Evolutionary conservation across 1,140 invertebrate genomes (phyloP).

Genomic region (Drosophila leontia): DNA sequence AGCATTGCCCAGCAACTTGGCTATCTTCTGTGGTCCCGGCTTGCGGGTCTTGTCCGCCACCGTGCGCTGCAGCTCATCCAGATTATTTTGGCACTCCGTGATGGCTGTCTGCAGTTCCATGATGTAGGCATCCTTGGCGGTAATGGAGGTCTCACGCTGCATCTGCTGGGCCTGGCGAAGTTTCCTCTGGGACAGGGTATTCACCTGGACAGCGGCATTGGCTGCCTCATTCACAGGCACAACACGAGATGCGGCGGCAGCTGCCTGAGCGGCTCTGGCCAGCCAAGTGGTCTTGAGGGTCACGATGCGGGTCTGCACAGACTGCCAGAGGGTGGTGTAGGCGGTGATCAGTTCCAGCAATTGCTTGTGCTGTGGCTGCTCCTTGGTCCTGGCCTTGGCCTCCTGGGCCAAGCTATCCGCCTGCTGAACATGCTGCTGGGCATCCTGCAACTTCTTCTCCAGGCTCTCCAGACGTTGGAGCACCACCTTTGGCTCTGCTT

Average conservation of each 20-base stretch:
- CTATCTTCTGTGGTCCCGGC: conserved; percentile 86
- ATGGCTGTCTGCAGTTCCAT: conserved; percentile 90
- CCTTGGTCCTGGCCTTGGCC: conserved; percentile 87
- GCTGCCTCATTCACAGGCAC: conserved; percentile 89
- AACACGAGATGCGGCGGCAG: conserved; percentile 76
- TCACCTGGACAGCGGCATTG: conserved; percentile 91
- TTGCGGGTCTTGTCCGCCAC: conserved; percentile 85
- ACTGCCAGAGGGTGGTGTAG: conserved; percentile 88
- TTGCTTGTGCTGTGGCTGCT: conserved; percentile 84
- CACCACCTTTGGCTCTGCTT: conserved; percentile 85
- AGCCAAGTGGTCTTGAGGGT: conserved; percentile 85
- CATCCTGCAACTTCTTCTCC: conserved; percentile 87
- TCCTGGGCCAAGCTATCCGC: conserved; percentile 87
- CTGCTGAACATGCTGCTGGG: conserved; percentile 86
- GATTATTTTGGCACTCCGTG: conserved; percentile 87
- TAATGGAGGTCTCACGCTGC: conserved; percentile 88
- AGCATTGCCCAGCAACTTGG: conserved; percentile 89
- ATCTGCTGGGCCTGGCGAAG: conserved; percentile 72
- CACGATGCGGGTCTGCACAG: conserved; percentile 87
- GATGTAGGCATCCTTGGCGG: conserved; percentile 92
- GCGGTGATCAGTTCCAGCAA: conserved; percentile 89
- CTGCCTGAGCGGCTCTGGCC: conserved; percentile 53
- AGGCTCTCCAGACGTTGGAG: conserved; percentile 85
- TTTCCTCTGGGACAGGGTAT: conserved; percentile 88
- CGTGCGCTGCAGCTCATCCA: conserved; percentile 86